These are phyloP conservation scores for Sclerodermus sp. DNA, from an alignment of 2,888 invertebrate genomes.

Conservation along the genomic window DNA sequence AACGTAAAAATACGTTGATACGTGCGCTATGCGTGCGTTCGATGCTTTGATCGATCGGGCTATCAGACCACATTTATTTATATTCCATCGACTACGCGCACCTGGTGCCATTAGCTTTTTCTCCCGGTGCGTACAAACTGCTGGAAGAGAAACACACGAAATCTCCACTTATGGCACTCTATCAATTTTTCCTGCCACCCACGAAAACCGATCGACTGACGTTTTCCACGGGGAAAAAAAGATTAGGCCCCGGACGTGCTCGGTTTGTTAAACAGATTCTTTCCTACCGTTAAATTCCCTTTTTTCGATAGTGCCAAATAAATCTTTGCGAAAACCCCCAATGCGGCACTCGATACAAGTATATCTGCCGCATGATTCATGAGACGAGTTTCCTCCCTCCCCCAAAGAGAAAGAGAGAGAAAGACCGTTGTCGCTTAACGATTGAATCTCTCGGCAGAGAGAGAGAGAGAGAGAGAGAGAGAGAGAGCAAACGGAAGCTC, in stretches of 20 bases:
- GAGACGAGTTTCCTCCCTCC: no score
- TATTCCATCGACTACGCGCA: constrained; percentile 39
- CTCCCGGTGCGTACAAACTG: constrained; percentile 17
- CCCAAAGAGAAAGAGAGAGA: background rate
- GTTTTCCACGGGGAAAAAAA: no score
- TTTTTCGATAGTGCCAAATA: no score
- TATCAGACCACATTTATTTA: constrained; percentile 38
- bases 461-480: no score
- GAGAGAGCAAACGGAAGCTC: no score
- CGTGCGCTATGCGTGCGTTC: constrained; percentile 14
- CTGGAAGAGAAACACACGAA: constrained; percentile 21
- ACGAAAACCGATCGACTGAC: background rate
- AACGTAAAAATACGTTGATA: constrained; percentile 8
- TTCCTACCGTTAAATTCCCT: no score
- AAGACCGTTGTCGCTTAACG: background rate
- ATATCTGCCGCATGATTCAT: no score
- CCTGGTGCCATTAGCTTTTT: constrained; percentile 38
- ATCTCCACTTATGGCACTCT: constrained; percentile 23
- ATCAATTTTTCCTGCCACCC: constrained; percentile 28
- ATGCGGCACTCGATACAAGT: no score
- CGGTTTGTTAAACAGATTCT: no score
- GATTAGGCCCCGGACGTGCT: no score
- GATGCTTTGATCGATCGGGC: constrained; percentile 42
- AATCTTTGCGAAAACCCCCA: no score
- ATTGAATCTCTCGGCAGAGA: no score